phyloP scores from a whole-genome alignment of 1,140 invertebrate species.

The Orchestia grillus region DNA sequence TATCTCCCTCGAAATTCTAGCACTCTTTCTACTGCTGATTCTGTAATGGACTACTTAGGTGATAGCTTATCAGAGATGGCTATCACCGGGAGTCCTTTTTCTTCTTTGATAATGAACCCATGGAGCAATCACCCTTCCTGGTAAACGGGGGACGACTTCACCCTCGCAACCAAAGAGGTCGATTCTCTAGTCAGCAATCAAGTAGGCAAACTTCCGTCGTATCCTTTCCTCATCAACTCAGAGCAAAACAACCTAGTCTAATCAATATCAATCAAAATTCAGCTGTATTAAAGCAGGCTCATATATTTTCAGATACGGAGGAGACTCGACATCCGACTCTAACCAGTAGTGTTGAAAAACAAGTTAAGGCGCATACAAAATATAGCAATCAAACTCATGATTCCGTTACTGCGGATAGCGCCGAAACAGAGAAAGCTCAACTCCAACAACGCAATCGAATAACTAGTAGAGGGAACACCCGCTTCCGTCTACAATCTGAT shows the following conservation, averaged over 20 bases:
- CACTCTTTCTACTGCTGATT: constrained; percentile 6
- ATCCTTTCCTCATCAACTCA: background rate
- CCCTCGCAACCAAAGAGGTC: constrained; percentile 52
- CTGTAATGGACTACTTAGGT: constrained; percentile 9
- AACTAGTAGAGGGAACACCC: background rate
- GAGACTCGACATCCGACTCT: background rate
- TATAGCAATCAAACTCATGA: background rate
- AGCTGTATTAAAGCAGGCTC: background rate
- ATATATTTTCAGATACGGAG: background rate
- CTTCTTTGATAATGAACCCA: constrained; percentile 6
- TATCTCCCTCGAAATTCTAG: background rate
- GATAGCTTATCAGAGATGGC: constrained; percentile 36
- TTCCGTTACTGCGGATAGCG: background rate
- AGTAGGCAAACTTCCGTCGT: background rate
- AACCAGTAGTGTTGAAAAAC: background rate
- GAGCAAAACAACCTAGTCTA: background rate
- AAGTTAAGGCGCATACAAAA: background rate
- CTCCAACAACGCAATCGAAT: background rate
- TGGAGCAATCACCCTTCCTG: constrained; percentile 47
- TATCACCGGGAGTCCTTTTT: constrained; percentile 13
- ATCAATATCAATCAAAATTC: background rate
- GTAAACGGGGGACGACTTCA: constrained; percentile 47
- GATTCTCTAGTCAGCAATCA: constrained; percentile 52
- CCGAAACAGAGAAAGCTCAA: background rate
- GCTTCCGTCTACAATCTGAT: background rate